Conservation (phyloP, 1,140 invertebrate species). For the Caenorhabditis briggsae region DNA sequence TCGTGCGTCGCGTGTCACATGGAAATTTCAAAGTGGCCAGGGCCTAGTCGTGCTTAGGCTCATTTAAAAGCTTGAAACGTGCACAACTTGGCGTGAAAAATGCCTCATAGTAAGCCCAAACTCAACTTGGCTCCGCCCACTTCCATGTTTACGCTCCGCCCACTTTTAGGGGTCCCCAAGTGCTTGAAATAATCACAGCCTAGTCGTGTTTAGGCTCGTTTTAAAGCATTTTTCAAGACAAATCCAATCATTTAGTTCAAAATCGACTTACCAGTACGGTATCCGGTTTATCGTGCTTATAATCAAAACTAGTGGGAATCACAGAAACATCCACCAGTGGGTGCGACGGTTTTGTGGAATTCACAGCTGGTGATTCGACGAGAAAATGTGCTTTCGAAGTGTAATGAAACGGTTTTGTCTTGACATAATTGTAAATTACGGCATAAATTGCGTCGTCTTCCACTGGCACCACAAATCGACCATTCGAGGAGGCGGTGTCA, state of each 20-base stretch:
- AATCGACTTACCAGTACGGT: not conserved
- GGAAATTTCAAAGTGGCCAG: too few species aligned
- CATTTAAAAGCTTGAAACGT: too few species aligned
- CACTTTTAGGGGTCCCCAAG: too few species aligned
- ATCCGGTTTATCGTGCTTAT: slow-evolving; percentile 41
- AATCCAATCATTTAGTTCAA: not conserved
- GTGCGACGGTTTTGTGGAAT: slow-evolving; percentile 47
- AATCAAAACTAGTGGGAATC: slow-evolving; percentile 2
- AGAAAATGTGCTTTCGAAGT: slow-evolving; percentile 73
- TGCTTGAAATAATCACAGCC: too few species aligned
- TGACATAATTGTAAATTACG: slow-evolving; percentile 74
- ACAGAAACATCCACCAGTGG: slow-evolving; percentile 66
- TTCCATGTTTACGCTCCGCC: not conserved
- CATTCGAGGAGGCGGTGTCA: slow-evolving; percentile 43
- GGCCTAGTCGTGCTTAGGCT: too few species aligned
- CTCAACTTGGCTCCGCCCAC: not conserved
- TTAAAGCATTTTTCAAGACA: not conserved
- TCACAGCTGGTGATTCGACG: slow-evolving; percentile 68
- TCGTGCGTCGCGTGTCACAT: too few species aligned
- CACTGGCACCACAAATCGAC: slow-evolving; percentile 70
- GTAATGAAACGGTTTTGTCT: slow-evolving; percentile 74
- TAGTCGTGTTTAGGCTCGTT: not conserved
- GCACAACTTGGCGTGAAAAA: too few species aligned
- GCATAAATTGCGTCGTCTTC: slow-evolving; percentile 72
- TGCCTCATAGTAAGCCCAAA: too few species aligned